A percentile compares a stretch with the other conserved stretches of the same genome.
phyloP scores from a whole-genome alignment of 2,888 invertebrate species.

The Lasius fuliginosus region DNA sequence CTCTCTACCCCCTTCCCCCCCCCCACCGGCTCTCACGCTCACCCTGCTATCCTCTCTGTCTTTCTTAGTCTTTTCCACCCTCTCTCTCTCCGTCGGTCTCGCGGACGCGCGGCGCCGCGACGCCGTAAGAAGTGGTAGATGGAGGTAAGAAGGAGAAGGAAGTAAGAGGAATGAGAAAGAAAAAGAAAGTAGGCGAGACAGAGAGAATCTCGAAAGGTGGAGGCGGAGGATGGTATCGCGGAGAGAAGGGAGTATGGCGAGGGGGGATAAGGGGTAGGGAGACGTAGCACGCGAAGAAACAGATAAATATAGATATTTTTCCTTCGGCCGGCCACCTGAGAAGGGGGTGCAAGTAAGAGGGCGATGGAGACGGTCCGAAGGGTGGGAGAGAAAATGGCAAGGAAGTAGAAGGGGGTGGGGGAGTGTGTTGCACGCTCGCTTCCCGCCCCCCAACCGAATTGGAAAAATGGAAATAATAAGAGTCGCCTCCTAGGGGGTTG shows the following conservation, averaged over 20 bases:
- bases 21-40: slow-evolving; percentile 20
- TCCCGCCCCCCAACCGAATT: slow-evolving; percentile 82
- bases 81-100: slow-evolving; percentile 30
- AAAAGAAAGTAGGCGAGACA: slow-evolving; percentile 53
- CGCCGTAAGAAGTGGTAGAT: slow-evolving; percentile 51
- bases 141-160: slow-evolving; percentile 57
- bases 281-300: slow-evolving; percentile 82
- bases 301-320: slow-evolving; percentile 85
- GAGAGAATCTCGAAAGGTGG: slow-evolving; percentile 61
- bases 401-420: slow-evolving; percentile 62
- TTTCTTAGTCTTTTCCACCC: background rate
- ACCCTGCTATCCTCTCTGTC: slow-evolving; percentile 26
- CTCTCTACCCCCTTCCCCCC: slow-evolving; percentile 47
- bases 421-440: slow-evolving; percentile 74
- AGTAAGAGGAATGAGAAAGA: slow-evolving; percentile 65
- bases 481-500: slow-evolving; percentile 78
- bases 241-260: slow-evolving; percentile 42
- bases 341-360: slow-evolving; percentile 63
- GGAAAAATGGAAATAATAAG: slow-evolving; percentile 86
- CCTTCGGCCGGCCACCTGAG: slow-evolving; percentile 77
- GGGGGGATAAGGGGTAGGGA: slow-evolving; percentile 33
- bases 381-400: slow-evolving; percentile 35
- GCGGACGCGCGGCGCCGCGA: slow-evolving; percentile 48
- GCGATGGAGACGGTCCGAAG: slow-evolving; percentile 57
- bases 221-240: slow-evolving; percentile 55